Base-by-base conservation (phyloP, 1,140 invertebrate species). In the Drosophila mauritiana region DNA sequence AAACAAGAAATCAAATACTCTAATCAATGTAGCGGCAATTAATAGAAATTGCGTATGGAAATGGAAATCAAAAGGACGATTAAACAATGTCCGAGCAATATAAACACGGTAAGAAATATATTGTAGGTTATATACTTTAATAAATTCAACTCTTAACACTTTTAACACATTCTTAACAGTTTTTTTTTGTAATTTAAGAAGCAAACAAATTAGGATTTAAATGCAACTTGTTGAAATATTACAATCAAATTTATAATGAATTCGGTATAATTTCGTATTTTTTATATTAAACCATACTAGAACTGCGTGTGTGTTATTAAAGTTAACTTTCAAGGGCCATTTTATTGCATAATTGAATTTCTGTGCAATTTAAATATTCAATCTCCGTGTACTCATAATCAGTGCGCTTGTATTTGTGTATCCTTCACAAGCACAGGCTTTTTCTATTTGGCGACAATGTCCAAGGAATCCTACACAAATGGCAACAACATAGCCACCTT, bases 401-500 rank as follows among this genome's bases (percentile, higher is more conserved):
- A 15, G 12, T 42, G 46, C 4, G 6, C 15, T 10, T 58, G 49
- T 51, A 65, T 58, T 67, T 62, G 37, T 59, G 58, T 56, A 51
- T 61, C 42, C 17, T 56, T 61, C 54, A 63, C 51, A 80, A 59
- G 45, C 59, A 77, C 46, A 53, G 69, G 36, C 40, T 48, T 79
- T 76, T 88, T 86, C 70, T 82, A 83, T 86, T 88, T 79, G 81
- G 67, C 81, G 73, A 84, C 81, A 84, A 83, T 73, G 81, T 80
- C 76, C 77, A 84, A 80, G 83, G 69, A 68, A 85, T 72, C 77
- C 72, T 56, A 62, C 67, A 65, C 79, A 83, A 88, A 88, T 86
- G 83, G 82, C 82, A 85, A 85, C 81, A 85, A 52, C 42, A 68
- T 17, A 58, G 53, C 46, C 43, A 63, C 64, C 72, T 55, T 45